Conservation (phyloP, 2,797 vertebrate genomes). For the Salmo trutta region DNA sequence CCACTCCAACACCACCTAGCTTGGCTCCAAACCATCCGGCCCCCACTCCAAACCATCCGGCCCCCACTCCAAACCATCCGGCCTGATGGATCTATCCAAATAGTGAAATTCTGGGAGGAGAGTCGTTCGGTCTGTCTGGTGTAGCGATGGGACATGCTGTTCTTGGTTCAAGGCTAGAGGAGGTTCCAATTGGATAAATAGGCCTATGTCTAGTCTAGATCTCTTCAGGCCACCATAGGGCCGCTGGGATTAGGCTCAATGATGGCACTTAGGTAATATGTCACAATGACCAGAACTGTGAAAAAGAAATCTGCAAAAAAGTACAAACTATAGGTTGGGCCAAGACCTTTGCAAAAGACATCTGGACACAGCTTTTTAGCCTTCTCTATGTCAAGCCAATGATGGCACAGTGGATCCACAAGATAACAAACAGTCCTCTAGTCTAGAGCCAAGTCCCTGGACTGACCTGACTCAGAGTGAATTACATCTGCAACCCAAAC, state of each 20-base stretch:
- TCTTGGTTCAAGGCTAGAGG: neutral
- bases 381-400: neutral
- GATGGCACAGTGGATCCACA: neutral
- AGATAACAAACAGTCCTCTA: constrained; percentile 9
- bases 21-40: constrained; percentile 25
- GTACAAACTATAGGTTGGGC: neutral
- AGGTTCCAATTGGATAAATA: neutral
- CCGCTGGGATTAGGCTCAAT: neutral
- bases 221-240: no score
- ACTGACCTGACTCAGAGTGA: neutral
- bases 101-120: neutral
- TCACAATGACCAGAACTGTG: neutral
- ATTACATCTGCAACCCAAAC: constrained; percentile 2
- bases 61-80: no score
- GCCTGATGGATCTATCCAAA: neutral
- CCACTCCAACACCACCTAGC: neutral
- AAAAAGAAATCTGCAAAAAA: neutral
- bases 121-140: neutral
- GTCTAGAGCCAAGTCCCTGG: no score
- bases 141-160: neutral
- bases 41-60: neutral
- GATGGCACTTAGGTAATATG: neutral
- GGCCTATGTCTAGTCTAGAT: neutral
- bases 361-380: neutral
- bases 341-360: neutral